Percentiles rank a stretch among this genome's conserved stretches.
Conservation (phyloP, 2,888 invertebrate species). For the Melinaea menophilus region DNA sequence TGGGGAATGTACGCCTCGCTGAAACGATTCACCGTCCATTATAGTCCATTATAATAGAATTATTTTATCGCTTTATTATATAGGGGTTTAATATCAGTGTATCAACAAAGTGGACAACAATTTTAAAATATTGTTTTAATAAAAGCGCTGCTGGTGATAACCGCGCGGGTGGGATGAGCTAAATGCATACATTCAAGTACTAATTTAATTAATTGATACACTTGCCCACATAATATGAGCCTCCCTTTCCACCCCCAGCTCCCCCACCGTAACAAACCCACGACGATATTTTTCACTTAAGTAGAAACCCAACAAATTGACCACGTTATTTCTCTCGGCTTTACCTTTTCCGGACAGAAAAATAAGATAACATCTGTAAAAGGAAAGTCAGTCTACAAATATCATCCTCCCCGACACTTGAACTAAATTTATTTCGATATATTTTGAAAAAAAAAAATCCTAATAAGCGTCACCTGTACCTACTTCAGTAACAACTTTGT, state of each 20-base stretch:
- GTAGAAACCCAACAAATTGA: slow-evolving; percentile 55
- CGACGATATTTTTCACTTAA: slow-evolving; percentile 67
- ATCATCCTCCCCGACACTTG: slow-evolving; percentile 11
- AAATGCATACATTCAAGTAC: slow-evolving; percentile 59
- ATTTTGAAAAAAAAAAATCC: slow-evolving; percentile 47
- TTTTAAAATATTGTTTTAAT: slow-evolving; percentile 68
- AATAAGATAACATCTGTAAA: slow-evolving; percentile 33
- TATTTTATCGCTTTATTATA: too few relatives aligned
- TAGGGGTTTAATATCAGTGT: slow-evolving; percentile 8
- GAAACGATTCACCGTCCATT: too few relatives aligned
- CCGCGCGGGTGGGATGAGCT: slow-evolving; percentile 44
- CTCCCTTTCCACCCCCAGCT: slow-evolving; percentile 17
- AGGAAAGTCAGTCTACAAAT: slow-evolving; percentile 13
- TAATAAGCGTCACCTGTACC: slow-evolving; percentile 63
- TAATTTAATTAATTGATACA: slow-evolving; percentile 74
- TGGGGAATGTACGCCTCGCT: too few relatives aligned
- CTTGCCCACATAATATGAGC: slow-evolving; percentile 56
- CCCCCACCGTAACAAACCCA: slow-evolving; percentile 39
- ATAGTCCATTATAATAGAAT: too few relatives aligned
- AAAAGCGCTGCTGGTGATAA: slow-evolving; percentile 45
- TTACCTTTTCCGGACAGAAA: slow-evolving; percentile 39
- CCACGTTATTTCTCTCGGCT: slow-evolving; percentile 45
- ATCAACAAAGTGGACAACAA: slow-evolving; percentile 28
- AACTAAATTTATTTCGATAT: slow-evolving; percentile 55
- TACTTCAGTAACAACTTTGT: slow-evolving; percentile 60